phyloP scores from a whole-genome alignment of 2,797 vertebrate species.

The Tolypeutes matacus region DNA sequence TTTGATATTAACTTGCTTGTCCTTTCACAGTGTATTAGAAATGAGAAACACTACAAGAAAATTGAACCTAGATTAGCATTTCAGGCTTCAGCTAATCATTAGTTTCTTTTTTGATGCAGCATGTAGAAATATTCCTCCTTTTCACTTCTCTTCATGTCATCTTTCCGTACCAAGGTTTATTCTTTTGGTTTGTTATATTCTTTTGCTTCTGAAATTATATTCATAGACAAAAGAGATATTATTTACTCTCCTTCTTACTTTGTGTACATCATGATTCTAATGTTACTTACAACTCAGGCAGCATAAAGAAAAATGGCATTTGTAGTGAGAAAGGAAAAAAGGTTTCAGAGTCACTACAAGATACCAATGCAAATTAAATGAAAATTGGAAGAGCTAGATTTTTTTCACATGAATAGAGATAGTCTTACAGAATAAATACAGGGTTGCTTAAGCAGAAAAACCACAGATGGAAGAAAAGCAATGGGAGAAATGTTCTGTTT shows the following conservation, averaged over 20 bases:
- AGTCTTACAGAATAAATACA: constrained; percentile 86
- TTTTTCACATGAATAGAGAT: constrained; percentile 85
- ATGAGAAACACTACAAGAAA: constrained; percentile 43
- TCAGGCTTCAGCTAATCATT: constrained; percentile 33
- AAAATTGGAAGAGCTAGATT: constrained; percentile 86
- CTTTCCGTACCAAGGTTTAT: neutral
- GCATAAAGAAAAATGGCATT: constrained; percentile 82
- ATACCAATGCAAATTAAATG: constrained; percentile 86
- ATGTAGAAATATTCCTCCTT: neutral
- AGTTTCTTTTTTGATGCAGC: constrained; percentile 45
- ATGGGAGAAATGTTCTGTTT: constrained; percentile 82
- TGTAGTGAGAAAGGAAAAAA: constrained; percentile 78
- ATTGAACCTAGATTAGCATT: constrained; percentile 67
- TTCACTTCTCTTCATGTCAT: neutral
- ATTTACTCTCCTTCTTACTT: constrained; percentile 71
- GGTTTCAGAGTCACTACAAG: constrained; percentile 81
- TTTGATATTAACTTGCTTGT: constrained; percentile 47
- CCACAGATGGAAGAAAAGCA: constrained; percentile 81
- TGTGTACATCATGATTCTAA: constrained; percentile 69
- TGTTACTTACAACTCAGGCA: constrained; percentile 81
- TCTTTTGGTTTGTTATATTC: constrained; percentile 14
- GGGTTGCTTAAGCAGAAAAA: constrained; percentile 84
- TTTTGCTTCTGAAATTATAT: constrained; percentile 73
- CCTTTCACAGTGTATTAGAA: constrained; percentile 47
- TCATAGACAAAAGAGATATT: constrained; percentile 68